Base-by-base conservation (phyloP, 2,888 invertebrate species). In the Cheilosia impressa region DNA sequence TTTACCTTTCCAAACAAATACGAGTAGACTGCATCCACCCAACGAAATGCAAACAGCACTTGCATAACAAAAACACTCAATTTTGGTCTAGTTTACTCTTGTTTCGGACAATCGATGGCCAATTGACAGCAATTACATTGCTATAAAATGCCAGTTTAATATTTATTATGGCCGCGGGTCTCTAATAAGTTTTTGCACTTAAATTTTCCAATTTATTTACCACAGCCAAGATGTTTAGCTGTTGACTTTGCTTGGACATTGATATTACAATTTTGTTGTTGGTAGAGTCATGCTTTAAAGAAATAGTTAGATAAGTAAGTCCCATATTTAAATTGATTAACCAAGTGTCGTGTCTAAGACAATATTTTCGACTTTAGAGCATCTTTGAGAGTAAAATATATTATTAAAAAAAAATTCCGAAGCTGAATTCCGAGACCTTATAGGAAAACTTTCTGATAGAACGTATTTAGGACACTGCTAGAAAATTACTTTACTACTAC, bases 121-220 rank as follows among this genome's bases (percentile, higher is more conserved):
- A 80, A 80, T 76, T 85, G 80, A 80, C 71, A 76, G 80, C 71
- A 80, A 80, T 84, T 69, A 69, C 65, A 80, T 66, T 60, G 60
- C 71, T 43, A 80, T 69, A 80, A 79, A 80, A 80, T 66, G 57
- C 34, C 69, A 71, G 76, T 62, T 65, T 72, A 66, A 55, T 47
- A 68, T 65, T 62, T 68, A 72, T 75, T 34, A 43, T 5, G 9
- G 45, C 85, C 58, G 27, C 6, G 57, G 60, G 66, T 13, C 24
- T 62, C 62, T 66, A 62, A 81, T 81, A 71, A 66, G 58, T 72
- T 76, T 72, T 77, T 60, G 38, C 66, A 65, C 62, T 68, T 38
- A 60, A 52, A 77, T 72, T 81, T 85, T 85, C 77, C 65, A 81
- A 85, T 85, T 81, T 81, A 81, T 81, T 81, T 58, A n/a, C 62